A percentile compares a stretch with the other conserved stretches of the same genome.
Evolutionary conservation across 2,797 vertebrate genomes (phyloP).

Genomic region (Buceros bicornis): DNA sequence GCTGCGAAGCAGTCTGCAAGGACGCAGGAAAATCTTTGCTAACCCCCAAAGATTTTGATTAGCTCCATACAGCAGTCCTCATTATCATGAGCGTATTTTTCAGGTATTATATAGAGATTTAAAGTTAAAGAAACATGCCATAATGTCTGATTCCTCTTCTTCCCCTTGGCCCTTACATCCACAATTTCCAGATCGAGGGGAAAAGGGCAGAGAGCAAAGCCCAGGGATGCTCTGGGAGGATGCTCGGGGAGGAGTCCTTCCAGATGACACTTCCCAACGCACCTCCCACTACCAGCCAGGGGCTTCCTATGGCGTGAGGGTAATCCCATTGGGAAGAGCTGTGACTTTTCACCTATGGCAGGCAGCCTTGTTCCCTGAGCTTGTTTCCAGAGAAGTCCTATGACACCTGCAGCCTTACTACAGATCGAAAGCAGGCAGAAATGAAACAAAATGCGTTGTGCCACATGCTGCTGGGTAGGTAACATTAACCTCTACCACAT

Average conservation of each 20-base stretch:
- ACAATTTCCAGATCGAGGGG: background rate
- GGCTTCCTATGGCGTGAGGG: background rate
- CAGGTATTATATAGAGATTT: background rate
- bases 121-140: background rate
- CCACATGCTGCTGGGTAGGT: background rate
- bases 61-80: background rate
- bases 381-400: background rate
- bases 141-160: background rate
- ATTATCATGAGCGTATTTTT: background rate
- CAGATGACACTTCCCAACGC: background rate
- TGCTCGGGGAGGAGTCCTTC: background rate
- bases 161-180: fast-evolving
- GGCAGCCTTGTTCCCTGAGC: background rate
- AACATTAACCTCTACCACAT: background rate
- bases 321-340: background rate
- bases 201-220: background rate
- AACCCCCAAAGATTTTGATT: background rate
- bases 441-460: background rate
- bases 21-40: background rate
- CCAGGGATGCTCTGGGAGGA: background rate
- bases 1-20: background rate
- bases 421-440: background rate
- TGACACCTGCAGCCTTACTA: background rate
- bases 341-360: fast-evolving
- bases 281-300: fast-evolving